A percentile compares a stretch with the other conserved stretches of the same genome.
phyloP scores from a whole-genome alignment of 2,797 vertebrate genomes.

The Xiphophorus birchmanni region DNA sequence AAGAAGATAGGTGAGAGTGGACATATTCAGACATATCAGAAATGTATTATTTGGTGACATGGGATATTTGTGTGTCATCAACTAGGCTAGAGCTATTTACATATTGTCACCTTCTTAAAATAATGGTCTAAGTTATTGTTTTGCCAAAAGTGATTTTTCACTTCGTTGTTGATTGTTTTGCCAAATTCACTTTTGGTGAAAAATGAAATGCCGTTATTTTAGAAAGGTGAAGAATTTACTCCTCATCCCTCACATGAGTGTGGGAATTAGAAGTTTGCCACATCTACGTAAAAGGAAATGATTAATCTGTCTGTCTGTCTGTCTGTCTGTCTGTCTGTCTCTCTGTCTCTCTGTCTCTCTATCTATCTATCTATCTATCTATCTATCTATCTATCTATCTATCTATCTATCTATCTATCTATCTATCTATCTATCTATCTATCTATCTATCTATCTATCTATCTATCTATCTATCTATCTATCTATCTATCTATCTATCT shows the following conservation, averaged over 20 bases:
- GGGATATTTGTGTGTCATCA: too few relatives aligned
- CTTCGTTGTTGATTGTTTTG: too few relatives aligned
- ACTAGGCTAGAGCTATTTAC: neutral
- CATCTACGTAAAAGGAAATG: neutral
- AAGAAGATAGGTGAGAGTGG: constrained; percentile 49
- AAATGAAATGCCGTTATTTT: too few relatives aligned
- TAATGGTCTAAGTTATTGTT: too few relatives aligned
- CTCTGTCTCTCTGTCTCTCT: neutral
- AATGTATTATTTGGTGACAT: neutral
- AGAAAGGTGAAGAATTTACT: neutral
- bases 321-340: neutral
- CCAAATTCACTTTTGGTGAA: too few relatives aligned
- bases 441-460: neutral
- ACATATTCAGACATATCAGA: neutral
- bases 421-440: neutral
- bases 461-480: neutral
- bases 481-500: constrained; percentile 9
- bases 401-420: constrained; percentile 10
- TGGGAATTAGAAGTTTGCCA: neutral
- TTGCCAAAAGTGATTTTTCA: too few relatives aligned
- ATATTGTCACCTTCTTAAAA: neutral
- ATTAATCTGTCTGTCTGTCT: neutral
- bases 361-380: constrained; percentile 1
- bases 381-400: constrained; percentile 7
- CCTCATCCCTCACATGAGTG: neutral